Evolutionary conservation across 2,888 invertebrate species (phyloP).

Genomic region (Bombylius discolor): DNA sequence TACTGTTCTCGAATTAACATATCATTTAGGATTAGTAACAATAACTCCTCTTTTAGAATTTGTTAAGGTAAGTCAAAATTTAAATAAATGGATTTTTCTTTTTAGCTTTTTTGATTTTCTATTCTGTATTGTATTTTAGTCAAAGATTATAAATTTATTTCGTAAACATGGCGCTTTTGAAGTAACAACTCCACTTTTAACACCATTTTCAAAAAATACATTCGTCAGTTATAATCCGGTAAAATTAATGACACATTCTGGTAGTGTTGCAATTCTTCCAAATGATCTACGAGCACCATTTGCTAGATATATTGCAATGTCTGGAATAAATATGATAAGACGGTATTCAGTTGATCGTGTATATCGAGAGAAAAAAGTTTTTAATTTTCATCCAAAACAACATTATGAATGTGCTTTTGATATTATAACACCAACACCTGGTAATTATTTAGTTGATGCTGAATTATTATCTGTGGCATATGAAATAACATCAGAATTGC

Average conservation of each 20-base stretch:
- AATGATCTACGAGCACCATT: conserved; percentile 72
- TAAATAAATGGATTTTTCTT: not conserved
- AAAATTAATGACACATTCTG: conserved; percentile 75
- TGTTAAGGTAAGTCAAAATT: conserved; percentile 22
- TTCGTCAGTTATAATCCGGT: conserved; percentile 39
- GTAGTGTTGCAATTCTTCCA: conserved; percentile 72
- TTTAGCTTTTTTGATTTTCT: not conserved
- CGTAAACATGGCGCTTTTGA: conserved; percentile 67
- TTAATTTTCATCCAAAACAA: conserved; percentile 79
- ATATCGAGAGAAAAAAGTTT: conserved; percentile 64
- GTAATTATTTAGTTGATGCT: conserved; percentile 69
- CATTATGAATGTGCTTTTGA: conserved; percentile 87
- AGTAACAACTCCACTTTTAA: conserved; percentile 64
- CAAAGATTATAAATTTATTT: conserved; percentile 45
- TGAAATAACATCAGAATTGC: conserved; percentile 58
- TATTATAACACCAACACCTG: conserved; percentile 65
- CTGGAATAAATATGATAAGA: conserved; percentile 61
- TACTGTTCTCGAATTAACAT: conserved; percentile 54
- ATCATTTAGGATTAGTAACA: conserved; percentile 50
- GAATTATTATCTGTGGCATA: conserved; percentile 69
- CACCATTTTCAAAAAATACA: conserved; percentile 53
- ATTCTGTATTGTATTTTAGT: conserved; percentile 4
- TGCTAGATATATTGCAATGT: conserved; percentile 70
- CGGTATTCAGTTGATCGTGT: conserved; percentile 80
- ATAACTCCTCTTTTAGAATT: conserved; percentile 35